Conservation (phyloP, 1,140 invertebrate species). For the Zaprionus camerounensis region DNA sequence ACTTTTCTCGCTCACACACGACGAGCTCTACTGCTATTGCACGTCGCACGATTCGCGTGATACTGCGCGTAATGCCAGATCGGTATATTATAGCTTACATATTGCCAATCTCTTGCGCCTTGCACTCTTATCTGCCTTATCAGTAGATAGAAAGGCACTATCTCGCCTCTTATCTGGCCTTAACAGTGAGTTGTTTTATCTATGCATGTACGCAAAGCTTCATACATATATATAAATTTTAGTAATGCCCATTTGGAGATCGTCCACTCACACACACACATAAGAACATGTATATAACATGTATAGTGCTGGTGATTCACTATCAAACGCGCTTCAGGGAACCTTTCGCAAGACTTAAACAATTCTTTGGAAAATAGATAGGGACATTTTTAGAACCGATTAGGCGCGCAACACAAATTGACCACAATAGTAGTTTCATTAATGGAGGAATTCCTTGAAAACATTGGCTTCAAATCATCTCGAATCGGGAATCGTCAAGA, state of each 20-base stretch:
- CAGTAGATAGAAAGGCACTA: constrained; percentile 39
- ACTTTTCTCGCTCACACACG: not conserved
- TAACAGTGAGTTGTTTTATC: constrained; percentile 22
- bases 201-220: not conserved
- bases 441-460: too few relatives aligned
- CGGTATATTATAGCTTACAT: constrained; percentile 39
- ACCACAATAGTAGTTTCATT: not conserved
- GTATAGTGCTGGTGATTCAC: not conserved
- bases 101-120: constrained; percentile 23
- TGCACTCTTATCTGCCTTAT: constrained; percentile 22
- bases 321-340: not conserved
- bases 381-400: not conserved
- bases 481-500: too few relatives aligned
- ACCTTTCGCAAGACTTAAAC: not conserved
- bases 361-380: not conserved
- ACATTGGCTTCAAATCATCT: too few relatives aligned
- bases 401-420: not conserved
- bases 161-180: constrained; percentile 24
- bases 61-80: constrained; percentile 46
- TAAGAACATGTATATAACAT: not conserved
- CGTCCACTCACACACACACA: not conserved
- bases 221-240: not conserved
- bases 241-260: not conserved
- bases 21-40: constrained; percentile 22
- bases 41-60: constrained; percentile 11